A percentile compares a stretch with the other conserved stretches of the same genome.
These are phyloP conservation scores for Ryuthela nishihirai DNA, from an alignment of 2,888 invertebrate species.

Conservation along the genomic window DNA sequence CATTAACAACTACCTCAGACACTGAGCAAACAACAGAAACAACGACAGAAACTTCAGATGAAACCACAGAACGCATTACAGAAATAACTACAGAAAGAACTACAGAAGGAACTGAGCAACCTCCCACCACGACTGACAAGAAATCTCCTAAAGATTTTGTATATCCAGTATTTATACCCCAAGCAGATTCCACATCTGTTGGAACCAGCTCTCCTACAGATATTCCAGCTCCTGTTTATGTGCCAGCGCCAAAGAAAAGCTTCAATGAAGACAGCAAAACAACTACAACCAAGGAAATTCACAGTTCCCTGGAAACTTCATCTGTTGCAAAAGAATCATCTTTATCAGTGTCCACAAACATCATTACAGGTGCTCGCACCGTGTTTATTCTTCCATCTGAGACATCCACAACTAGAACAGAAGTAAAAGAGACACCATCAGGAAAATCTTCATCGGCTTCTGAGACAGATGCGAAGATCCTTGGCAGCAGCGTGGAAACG, in stretches of 20 bases:
- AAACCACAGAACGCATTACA: background rate
- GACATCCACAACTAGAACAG: background rate
- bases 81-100: background rate
- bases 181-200: background rate
- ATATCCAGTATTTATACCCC: conserved; percentile 23
- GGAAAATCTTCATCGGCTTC: too few relatives aligned
- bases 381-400: conserved; percentile 32
- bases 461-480: too few relatives aligned
- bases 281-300: too few relatives aligned
- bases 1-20: conserved; percentile 3
- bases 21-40: conserved; percentile 1
- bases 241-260: conserved; percentile 4
- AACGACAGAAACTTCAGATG: background rate
- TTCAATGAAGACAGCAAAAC: background rate
- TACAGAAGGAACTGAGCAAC: background rate
- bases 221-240: conserved; percentile 20
- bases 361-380: conserved; percentile 37
- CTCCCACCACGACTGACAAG: too few relatives aligned
- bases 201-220: background rate
- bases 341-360: conserved; percentile 20
- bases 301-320: too few relatives aligned
- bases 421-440: too few relatives aligned
- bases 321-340: background rate
- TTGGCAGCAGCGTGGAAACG: background rate
- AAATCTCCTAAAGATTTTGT: conserved; percentile 14